phyloP scores from a whole-genome alignment of 35 echinoderm and acorn worm species.

The Apostichopus parvimensis region DNA sequence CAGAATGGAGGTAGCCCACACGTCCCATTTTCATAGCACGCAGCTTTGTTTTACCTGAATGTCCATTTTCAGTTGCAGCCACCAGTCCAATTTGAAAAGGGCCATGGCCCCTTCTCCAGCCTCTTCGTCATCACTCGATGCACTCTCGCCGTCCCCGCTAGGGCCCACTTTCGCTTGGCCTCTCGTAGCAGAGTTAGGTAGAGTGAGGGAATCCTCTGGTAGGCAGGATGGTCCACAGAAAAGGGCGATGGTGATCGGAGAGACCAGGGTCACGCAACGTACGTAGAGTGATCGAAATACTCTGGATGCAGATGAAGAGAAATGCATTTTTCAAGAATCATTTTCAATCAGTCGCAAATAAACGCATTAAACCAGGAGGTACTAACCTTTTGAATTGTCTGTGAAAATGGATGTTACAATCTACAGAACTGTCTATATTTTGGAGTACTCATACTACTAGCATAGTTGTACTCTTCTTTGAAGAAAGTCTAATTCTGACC shows the following conservation, averaged over 20 bases:
- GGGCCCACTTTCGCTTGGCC: constrained; percentile 52
- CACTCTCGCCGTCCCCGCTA: constrained; percentile 61
- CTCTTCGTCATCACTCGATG: constrained; percentile 22
- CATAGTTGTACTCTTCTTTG: too few relatives aligned
- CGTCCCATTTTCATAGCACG: too few relatives aligned
- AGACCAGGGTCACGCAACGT: constrained; percentile 78
- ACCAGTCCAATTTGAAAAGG: constrained; percentile 50
- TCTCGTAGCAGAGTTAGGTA: constrained; percentile 51
- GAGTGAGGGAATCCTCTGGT: constrained; percentile 73
- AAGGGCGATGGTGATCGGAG: constrained; percentile 83
- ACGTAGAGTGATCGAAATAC: constrained; percentile 70
- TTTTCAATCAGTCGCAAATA: too few relatives aligned
- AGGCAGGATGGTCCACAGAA: constrained; percentile 91
- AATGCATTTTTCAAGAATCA: too few relatives aligned
- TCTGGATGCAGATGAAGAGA: constrained; percentile 39
- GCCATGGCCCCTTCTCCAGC: constrained; percentile 35
- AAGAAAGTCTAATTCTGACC: too few relatives aligned
- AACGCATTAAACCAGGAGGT: too few relatives aligned
- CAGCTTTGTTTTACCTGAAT: constrained; percentile 22
- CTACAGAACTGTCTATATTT: too few relatives aligned
- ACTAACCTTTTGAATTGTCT: too few relatives aligned
- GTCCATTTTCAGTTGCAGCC: constrained; percentile 84
- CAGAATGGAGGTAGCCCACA: too few relatives aligned
- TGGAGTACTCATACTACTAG: too few relatives aligned
- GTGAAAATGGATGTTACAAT: too few relatives aligned